Evolutionary conservation across 2,113 vertebrate genomes (phyloP), one percentile per base, ranked within the genome.

Genomic region (Eudyptes chrysolophus): DNA sequence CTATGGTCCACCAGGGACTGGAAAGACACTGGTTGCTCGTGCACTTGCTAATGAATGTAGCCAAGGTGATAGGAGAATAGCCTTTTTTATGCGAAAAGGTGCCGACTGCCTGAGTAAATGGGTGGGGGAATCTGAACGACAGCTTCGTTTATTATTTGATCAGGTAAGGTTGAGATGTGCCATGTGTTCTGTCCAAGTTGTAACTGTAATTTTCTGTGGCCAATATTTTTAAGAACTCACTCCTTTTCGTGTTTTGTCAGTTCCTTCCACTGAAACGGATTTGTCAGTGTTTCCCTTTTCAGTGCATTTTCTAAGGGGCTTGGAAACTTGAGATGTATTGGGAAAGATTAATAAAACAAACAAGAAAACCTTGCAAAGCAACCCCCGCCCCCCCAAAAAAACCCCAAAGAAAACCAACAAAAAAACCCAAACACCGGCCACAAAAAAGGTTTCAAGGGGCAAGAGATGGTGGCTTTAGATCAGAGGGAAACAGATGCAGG

Each of bases 21-120:
- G 99, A 64, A 99, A 99, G 97, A 99, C 99, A 7, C 97, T 99
- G 42, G 98, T 99, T 76, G 99, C 99, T 90, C 98, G 99, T 95
- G 99, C 99, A 3, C 98, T 99, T 96, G 99, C 99, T 74, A 99
- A 99, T 61, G 99, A 99, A 80, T 99, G 99, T 92, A 99, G 99
- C 89, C 98, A 99, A 79, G 99, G 99, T 2, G 99, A 99, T 61
- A 99, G 95, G 61, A 99, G 98, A 97, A 99, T 99, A 61, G 97
- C 99, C 2, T 99, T 99, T 97, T 99, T 99, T 68, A 99, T 99
- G 99, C 99, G 99, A 91, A 99, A 99, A 97, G 99, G 99, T 69
- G 99, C 99, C 0, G 99, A 99, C 91, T 99, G 99, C 91, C 98
- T 99, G 70, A 99, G 99, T 95, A 99, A 99, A 95, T 99, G 99